Percentiles rank a stretch among this genome's conserved stretches.
Conservation (phyloP, 2,888 invertebrate species). For the Drosophila formosana region DNA sequence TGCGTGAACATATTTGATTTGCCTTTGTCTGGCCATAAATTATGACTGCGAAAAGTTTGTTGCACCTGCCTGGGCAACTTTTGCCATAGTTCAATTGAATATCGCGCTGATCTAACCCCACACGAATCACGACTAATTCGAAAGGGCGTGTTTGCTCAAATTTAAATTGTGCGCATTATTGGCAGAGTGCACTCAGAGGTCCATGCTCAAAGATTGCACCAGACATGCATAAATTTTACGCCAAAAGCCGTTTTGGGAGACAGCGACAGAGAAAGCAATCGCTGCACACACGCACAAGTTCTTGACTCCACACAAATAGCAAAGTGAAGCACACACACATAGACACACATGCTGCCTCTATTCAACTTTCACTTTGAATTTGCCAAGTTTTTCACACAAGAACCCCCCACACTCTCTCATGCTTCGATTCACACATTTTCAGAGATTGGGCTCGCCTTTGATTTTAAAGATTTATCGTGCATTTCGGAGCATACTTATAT, state of each 20-base stretch:
- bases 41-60: slow-evolving; percentile 41
- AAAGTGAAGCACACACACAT: slow-evolving; percentile 9
- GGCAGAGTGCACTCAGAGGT: slow-evolving; percentile 75
- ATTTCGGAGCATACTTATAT: slow-evolving; percentile 72
- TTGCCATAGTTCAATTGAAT: slow-evolving; percentile 39
- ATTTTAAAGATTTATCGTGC: slow-evolving; percentile 78
- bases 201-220: slow-evolving; percentile 43
- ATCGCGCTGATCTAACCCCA: slow-evolving; percentile 26
- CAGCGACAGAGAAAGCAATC: slow-evolving; percentile 43
- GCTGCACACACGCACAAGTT: slow-evolving; percentile 58
- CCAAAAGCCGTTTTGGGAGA: slow-evolving; percentile 66
- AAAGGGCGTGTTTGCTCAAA: slow-evolving; percentile 61
- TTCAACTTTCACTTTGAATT: slow-evolving; percentile 78
- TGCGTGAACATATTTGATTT: slow-evolving; percentile 54
- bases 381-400: slow-evolving; percentile 67
- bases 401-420: slow-evolving; percentile 8
- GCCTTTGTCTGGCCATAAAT: slow-evolving; percentile 47
- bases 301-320: slow-evolving; percentile 65
- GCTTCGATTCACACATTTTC: slow-evolving; percentile 24
- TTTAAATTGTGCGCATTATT: slow-evolving; percentile 81
- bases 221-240: slow-evolving; percentile 72
- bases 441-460: slow-evolving; percentile 57
- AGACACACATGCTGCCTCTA: slow-evolving; percentile 23
- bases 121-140: slow-evolving; percentile 35
- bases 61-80: slow-evolving; percentile 40